phyloP scores from a whole-genome alignment of 1,140 invertebrate genomes.

The Brachystomella parvula region DNA sequence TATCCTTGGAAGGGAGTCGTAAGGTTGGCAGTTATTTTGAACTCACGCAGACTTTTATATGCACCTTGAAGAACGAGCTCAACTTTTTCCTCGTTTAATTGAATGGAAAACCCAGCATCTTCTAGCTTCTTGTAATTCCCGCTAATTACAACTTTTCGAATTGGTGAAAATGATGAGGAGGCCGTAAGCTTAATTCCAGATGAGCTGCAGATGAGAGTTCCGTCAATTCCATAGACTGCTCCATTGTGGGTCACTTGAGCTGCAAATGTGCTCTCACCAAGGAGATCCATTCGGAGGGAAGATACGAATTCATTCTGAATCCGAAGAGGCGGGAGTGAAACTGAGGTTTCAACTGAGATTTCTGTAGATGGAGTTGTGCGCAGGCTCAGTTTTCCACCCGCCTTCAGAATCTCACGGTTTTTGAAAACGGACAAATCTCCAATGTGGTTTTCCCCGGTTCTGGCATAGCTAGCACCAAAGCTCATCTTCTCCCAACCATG shows the following conservation, averaged over 20 bases:
- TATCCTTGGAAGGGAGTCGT: constrained; percentile 38
- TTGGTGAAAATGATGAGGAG: not conserved
- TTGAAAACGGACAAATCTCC: not conserved
- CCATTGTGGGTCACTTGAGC: not conserved
- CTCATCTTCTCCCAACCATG: not conserved
- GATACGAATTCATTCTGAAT: not conserved
- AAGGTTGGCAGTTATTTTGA: constrained; percentile 23
- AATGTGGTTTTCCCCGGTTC: not conserved
- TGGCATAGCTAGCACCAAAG: not conserved
- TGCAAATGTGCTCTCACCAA: not conserved
- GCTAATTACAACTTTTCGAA: not conserved
- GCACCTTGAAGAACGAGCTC: constrained; percentile 4
- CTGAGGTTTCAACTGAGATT: not conserved
- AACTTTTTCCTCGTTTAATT: constrained; percentile 9
- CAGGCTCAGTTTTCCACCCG: not conserved
- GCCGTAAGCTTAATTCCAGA: not conserved
- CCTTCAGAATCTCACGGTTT: not conserved
- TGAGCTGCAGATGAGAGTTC: not conserved
- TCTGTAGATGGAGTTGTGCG: not conserved
- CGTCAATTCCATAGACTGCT: not conserved
- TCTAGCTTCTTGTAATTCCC: not conserved
- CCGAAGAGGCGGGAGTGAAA: not conserved
- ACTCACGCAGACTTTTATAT: constrained; percentile 8
- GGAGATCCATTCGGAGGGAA: not conserved
- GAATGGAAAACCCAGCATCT: not conserved